Percentiles rank a stretch among this genome's conserved stretches.
phyloP scores from a whole-genome alignment of 2,113 vertebrate genomes.

The Cavia aperea region DNA sequence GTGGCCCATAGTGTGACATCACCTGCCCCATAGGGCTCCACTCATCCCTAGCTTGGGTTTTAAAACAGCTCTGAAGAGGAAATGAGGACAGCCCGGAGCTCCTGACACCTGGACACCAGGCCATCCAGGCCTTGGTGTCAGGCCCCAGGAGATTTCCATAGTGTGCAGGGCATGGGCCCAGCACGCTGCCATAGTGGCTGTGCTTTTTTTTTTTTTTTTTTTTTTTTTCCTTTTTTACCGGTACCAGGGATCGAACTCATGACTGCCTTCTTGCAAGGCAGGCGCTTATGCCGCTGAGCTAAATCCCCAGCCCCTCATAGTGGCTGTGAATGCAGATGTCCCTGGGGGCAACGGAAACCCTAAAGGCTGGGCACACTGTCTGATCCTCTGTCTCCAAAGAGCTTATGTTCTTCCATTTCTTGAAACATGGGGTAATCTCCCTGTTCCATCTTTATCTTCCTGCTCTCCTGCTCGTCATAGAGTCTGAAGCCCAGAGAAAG shows the following conservation, averaged over 20 bases:
- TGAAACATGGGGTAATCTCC: neutral
- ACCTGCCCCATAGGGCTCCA: neutral
- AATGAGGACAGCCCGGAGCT: neutral
- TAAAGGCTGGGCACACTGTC: neutral
- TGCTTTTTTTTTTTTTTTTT: too few species aligned
- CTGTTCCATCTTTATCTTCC: neutral
- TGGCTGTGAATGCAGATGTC: neutral
- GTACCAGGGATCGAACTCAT: too few species aligned
- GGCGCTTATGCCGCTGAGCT: too few species aligned
- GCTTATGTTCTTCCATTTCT: neutral
- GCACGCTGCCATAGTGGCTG: fast-evolving
- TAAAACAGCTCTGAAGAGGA: neutral
- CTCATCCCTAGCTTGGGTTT: neutral
- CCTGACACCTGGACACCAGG: fast-evolving
- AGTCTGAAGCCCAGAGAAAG: neutral
- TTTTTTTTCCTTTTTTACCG: too few species aligned
- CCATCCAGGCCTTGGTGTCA: neutral
- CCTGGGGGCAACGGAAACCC: neutral
- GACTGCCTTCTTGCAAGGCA: too few species aligned
- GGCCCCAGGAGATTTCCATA: neutral
- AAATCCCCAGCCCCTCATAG: neutral
- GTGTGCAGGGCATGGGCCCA: neutral
- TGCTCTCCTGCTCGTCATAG: neutral
- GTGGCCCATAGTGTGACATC: neutral
- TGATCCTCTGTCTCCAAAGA: neutral